Percentiles rank a stretch among this genome's conserved stretches.
Evolutionary conservation across 2,113 vertebrate species (phyloP).

Genomic region (Hypocryptadius cinnamomeus): DNA sequence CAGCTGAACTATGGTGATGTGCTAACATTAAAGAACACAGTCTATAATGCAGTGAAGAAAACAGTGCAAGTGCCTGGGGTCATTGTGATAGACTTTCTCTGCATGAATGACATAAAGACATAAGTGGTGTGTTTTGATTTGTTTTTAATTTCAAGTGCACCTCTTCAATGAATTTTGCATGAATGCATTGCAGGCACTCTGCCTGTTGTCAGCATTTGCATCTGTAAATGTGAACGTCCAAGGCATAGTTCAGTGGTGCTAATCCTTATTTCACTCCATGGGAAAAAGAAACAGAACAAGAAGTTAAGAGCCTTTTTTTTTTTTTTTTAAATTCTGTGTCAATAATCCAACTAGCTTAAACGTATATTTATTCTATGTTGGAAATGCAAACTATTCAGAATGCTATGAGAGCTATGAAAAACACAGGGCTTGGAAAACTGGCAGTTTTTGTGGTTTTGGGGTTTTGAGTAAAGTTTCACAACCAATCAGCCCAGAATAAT

Average conservation of each 20-base stretch:
- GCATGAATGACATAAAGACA: background rate
- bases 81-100: background rate
- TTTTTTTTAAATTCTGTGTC: background rate
- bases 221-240: background rate
- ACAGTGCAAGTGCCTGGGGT: background rate
- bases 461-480: constrained; percentile 79
- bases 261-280: constrained; percentile 2
- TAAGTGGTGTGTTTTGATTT: background rate
- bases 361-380: constrained; percentile 52
- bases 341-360: constrained; percentile 35
- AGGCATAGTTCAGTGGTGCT: background rate
- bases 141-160: background rate
- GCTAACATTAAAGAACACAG: background rate
- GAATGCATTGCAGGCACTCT: background rate
- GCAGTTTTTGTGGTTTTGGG: constrained; percentile 80
- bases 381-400: constrained; percentile 65
- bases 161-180: background rate
- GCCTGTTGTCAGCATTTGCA: background rate
- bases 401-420: constrained; percentile 70
- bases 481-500: constrained; percentile 72
- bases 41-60: background rate
- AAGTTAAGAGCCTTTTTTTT: background rate
- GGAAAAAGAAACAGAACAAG: constrained; percentile 16
- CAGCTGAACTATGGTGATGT: background rate
- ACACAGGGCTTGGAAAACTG: constrained; percentile 71